These are phyloP conservation scores for Drosophila tripunctata DNA, from an alignment of 2,888 invertebrate genomes.

Conservation along the genomic window DNA sequence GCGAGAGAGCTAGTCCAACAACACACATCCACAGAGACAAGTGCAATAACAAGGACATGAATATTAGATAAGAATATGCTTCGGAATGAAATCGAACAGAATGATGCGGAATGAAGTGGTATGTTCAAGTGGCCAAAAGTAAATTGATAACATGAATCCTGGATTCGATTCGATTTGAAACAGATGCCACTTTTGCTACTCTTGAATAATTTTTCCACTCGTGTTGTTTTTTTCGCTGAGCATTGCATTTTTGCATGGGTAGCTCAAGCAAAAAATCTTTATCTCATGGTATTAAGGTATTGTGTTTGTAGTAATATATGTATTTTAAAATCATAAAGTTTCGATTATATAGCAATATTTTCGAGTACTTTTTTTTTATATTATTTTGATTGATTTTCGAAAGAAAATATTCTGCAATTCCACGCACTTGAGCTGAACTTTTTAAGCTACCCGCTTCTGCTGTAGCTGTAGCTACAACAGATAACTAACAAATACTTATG, in stretches of 20 bases:
- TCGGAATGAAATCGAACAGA: neutral
- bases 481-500: neutral
- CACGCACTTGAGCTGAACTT: neutral
- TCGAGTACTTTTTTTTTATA: too few species aligned
- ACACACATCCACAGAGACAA: too few species aligned
- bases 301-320: too few species aligned
- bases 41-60: neutral
- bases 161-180: neutral
- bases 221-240: neutral
- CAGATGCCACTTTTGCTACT: neutral
- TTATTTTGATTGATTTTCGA: too few species aligned
- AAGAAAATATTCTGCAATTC: too few species aligned
- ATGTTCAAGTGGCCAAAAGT: constrained; percentile 2
- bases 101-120: neutral
- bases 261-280: neutral
- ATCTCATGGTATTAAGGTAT: neutral
- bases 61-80: neutral
- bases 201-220: neutral
- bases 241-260: neutral
- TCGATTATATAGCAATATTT: too few species aligned
- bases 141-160: constrained; percentile 2
- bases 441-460: neutral
- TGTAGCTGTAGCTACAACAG: neutral
- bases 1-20: too few species aligned
- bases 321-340: too few species aligned